Evolutionary conservation across 1,140 invertebrate species (phyloP), one percentile per base, ranked within the genome.

Genomic region (Palaemon carinicauda): DNA sequence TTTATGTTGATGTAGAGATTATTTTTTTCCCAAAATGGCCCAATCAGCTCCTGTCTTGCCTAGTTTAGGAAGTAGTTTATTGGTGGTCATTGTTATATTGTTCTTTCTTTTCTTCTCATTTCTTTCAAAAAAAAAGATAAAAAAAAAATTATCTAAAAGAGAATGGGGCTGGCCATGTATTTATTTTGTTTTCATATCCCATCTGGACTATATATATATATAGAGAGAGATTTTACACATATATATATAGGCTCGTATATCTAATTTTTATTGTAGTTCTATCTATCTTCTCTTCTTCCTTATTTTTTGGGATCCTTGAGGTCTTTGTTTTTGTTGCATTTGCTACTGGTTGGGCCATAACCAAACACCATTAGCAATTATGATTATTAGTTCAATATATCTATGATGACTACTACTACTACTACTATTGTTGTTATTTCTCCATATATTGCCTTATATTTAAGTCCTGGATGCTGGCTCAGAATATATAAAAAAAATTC

Each of bases 261-360:
- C 41, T 71, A 33, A 82, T 41, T 71, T 41, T 71, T 82, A 41
- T 71, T 73, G 41, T 82, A 51, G 60, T 29, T 82, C 60, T 82
- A 17, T 33, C 50, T 77, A 1, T 65, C 60, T 65, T 21, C n/a
- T 29, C 29, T 29, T 71, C 53, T 24, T 71, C 29, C 52, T 79
- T n/a, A n/a, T n/a, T n/a, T n/a, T 53, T 60, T 54, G 77, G 77
- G 77, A 79, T 54, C 52, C 77, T 60, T 79, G 77, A 33, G 77
- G 77, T 79, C 77, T 79, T n/a, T 27, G 21, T 79, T 79, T n/a
- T 79, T 79, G 77, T 79, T 79, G 77, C 77, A 79, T 79, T 71
- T 83, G 77, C 52, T 85, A n/a, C 52, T 77, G 82, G 74, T 85
- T 85, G 82, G 82, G 82, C 82, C 82, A 85, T 85, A 69, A 75